Evolutionary conservation across 1,140 invertebrate species (phyloP), one percentile per base, ranked within the genome.

Genomic region (Zaprionus capensis): DNA sequence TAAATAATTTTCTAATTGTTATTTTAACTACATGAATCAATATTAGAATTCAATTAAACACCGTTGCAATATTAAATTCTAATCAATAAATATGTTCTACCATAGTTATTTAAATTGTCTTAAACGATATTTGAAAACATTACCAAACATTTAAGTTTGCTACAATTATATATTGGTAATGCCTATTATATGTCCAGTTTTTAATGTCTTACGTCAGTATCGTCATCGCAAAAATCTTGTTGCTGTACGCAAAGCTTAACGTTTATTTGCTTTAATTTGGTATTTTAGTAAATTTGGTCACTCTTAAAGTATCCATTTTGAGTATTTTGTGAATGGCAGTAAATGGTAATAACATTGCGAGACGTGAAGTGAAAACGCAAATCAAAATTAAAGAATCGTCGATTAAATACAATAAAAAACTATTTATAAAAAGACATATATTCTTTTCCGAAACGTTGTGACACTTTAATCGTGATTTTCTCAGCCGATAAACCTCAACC

Each of bases 341-440:
- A 73, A 51, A 74, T 62, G 71, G 71, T 74, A 74, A 76, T 76
- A 76, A 76, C 73, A 76, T 76, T 76, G 71, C 68, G 41, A 59
- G 65, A 28, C 58, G 44, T 53, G 76, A 78, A 78, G 76, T 69
- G 76, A 78, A 78, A 78, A 78, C 59, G 70, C 69, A 41, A 64
- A 70, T 53, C 63, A 55, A 46, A 68, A 65, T 15, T 17, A 66
- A 14, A 71, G 67, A 62, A 67, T 49, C 38, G 26, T 31, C 38
- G n/a, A 12, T 41, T 56, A 62, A 62, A 38, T 72, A 67, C 51
- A 53, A 72, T 49, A 36, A 65, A 38, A 41, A 72, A 76, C 62
- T 38, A 12, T 62, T 20, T 9, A 11, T 15, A 31, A 41, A 57
- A 22, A 46, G 34, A 17, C 12, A n/a, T 20, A 34, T 34, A 28